Evolutionary conservation across 2,888 invertebrate species (phyloP), one percentile per base, ranked within the genome.

Genomic region (Nebria salina): DNA sequence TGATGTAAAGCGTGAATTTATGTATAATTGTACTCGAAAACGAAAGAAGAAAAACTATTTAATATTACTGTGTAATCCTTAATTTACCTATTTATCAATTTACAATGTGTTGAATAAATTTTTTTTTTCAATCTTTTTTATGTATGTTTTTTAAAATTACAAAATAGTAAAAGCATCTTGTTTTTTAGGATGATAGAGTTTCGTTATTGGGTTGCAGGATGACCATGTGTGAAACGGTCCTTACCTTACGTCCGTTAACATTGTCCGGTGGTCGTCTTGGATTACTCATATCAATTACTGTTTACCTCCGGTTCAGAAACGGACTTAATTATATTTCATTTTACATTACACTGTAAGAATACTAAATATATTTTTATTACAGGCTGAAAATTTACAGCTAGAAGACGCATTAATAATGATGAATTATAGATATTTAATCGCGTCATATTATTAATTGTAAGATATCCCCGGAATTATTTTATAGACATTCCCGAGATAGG

Each of bases 261-360:
- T 54, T 54, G 54, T 54, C 8, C 54, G 54, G 54, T 54, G 54
- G 54, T 54, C 7, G 54, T 54, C 13, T 54, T 54, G 54, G 54
- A 54, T 54, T 54, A 54, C 54, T 11, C 54, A 54, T 54, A 54
- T 54, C 54, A 54, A 13, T 54, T 54, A 54, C 54, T 54, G 54
- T 54, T 54, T 54, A 54, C 54, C 54, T 54, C 54, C 54, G 54
- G 54, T 54, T 54, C 54, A 54, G 54, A 54, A 54, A 54, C 54
- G 54, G 54, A 54, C 54, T 54, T 7, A 54, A 54, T 7, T 2
- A 0, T 54, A 54, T 54, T 54, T 54, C 54, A 6, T 54, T 54
- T 6, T 54, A 1, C 2, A 11, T 54, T 54, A 13, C 13, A 7
- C 11, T 11, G 0, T 54, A 54, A 20, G 34, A 5, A 34, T 34